A percentile compares a stretch with the other conserved stretches of the same genome.
Conservation (phyloP, 2,797 vertebrate species). For the Eutrigla gurnardus region DNA sequence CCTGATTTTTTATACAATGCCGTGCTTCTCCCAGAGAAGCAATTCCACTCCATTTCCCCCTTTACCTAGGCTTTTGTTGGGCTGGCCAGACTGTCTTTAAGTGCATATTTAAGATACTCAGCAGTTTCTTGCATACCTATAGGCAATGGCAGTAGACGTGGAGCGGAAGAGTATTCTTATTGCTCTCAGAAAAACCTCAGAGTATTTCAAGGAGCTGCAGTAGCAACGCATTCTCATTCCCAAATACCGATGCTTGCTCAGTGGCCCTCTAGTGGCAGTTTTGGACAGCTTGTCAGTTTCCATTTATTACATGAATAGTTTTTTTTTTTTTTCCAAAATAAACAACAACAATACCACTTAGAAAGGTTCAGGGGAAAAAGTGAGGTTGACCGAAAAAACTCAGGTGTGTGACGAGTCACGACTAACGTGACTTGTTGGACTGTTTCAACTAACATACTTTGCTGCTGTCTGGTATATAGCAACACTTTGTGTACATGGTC, state of each 20-base stretch:
- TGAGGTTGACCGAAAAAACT: neutral
- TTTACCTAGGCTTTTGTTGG: constrained; percentile 65
- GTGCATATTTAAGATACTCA: constrained; percentile 74
- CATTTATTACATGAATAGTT: neutral
- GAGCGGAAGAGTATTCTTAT: constrained; percentile 42
- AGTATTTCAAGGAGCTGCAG: constrained; percentile 9
- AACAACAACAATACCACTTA: neutral
- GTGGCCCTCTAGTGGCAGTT: neutral
- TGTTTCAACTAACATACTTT: neutral
- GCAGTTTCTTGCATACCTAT: constrained; percentile 58
- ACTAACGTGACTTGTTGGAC: neutral
- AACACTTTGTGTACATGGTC: constrained; percentile 5
- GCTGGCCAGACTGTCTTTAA: constrained; percentile 53
- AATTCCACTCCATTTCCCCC: constrained; percentile 61
- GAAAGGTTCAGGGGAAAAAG: neutral
- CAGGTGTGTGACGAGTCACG: neutral
- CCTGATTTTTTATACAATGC: constrained; percentile 48
- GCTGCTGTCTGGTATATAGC: neutral
- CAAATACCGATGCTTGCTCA: too few species aligned
- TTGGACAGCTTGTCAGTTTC: neutral
- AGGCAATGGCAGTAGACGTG: constrained; percentile 30
- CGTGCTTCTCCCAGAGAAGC: constrained; percentile 60
- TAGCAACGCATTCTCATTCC: neutral
- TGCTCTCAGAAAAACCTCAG: constrained; percentile 44
- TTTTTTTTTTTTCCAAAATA: neutral